Evolutionary conservation across 2,888 invertebrate species (phyloP), one percentile per base, ranked within the genome.

Genomic region (Furcula furcula): DNA sequence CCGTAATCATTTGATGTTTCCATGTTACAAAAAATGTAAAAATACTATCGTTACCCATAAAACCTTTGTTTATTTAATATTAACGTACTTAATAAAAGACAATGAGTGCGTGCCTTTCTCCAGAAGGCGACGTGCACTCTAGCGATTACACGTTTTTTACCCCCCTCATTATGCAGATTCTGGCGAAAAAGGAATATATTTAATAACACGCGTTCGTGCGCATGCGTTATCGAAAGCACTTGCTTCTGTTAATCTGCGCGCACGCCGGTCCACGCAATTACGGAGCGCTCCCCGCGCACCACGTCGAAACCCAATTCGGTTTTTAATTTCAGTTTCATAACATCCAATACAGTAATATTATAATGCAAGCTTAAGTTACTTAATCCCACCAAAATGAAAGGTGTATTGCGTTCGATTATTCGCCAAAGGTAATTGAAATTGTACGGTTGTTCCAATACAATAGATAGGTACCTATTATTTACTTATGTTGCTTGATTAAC

Each of bases 151-250:
- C 62, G 65, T 59, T 76, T 65, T 84, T 84, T 81, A 66, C 78
- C 78, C 79, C 84, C 80, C 78, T 86, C 81, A 87, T 88, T 87
- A 88, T 88, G 87, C 80, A 87, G 84, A 88, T 87, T 87, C 82
- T 65, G 84, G 72, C 72, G 82, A 86, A 87, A 87, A 88, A 87
- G 81, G 85, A 86, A 87, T 84, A 85, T 82, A 86, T 87, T 87
- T 87, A 87, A 88, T 87, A 85, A 87, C 76, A 84, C 70, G 82
- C 85, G 76, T 87, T 86, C 86, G 84, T 86, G 86, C 76, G 76
- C 84, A 79, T 79, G 83, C 78, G 83, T 86, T 88, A 87, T 87
- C 87, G 84, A 80, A 82, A 78, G 87, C 87, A 87, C 86, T 86
- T 85, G 86, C 75, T 75, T 72, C 84, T 84, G 88, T 86, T 87